phyloP scores from a whole-genome alignment of 2,797 vertebrate genomes.

The Channa striata region DNA sequence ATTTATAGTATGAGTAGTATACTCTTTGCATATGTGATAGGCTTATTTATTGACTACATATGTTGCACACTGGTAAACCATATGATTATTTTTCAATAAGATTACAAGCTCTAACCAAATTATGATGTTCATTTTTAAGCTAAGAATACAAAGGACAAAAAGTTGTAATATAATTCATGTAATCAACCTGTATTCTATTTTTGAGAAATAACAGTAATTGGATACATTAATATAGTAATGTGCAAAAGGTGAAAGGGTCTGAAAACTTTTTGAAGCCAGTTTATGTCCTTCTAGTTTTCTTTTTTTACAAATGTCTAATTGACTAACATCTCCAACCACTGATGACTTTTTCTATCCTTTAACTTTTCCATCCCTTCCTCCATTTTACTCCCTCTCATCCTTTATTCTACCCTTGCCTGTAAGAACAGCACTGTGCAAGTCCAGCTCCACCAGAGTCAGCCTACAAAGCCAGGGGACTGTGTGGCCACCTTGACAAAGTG shows the following conservation, averaged over 20 bases:
- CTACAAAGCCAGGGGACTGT: conserved; percentile 49
- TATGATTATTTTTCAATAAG: no score
- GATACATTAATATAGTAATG: no score
- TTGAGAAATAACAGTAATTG: background rate
- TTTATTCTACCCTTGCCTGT: conserved; percentile 32
- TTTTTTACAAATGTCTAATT: background rate
- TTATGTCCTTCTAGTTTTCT: conserved; percentile 3
- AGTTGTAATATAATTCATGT: no score
- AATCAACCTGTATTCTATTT: no score
- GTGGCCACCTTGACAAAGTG: conserved; percentile 61
- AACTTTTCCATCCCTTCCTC: background rate
- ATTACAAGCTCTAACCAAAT: no score
- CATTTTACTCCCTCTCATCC: background rate
- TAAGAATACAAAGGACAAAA: background rate
- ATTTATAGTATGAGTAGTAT: background rate
- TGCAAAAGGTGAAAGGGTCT: background rate
- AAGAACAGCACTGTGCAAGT: conserved; percentile 25
- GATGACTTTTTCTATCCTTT: conserved; percentile 17
- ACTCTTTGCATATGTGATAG: no score
- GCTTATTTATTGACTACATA: no score
- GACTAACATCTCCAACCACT: conserved; percentile 13
- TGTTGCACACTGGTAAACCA: no score
- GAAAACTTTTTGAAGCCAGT: background rate
- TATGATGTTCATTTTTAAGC: background rate
- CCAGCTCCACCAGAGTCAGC: conserved; percentile 31